phyloP scores from a whole-genome alignment of 1,140 invertebrate genomes.

The Cyphomyrmex costatus region DNA sequence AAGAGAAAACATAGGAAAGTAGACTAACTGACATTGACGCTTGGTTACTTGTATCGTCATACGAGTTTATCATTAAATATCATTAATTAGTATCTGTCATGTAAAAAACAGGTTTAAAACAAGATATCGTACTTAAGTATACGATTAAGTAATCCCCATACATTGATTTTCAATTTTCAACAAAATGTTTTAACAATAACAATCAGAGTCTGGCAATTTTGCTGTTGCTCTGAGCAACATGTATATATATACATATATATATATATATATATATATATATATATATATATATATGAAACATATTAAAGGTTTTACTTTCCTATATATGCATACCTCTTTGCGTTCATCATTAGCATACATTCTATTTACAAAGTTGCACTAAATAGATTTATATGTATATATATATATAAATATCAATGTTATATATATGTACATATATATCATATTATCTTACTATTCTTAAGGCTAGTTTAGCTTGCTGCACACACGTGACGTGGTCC shows the following conservation, averaged over 20 bases:
- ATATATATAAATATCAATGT: not conserved
- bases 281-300: constrained; percentile 68
- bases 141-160: constrained; percentile 20
- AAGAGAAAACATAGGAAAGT: constrained; percentile 16
- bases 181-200: constrained; percentile 63
- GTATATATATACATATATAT: constrained; percentile 56
- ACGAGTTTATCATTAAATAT: constrained; percentile 60
- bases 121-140: constrained; percentile 25
- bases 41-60: constrained; percentile 51
- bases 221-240: constrained; percentile 54
- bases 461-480: constrained; percentile 84
- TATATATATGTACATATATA: constrained; percentile 68
- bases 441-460: constrained; percentile 85
- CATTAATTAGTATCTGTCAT: constrained; percentile 58
- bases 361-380: constrained; percentile 77
- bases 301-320: constrained; percentile 56
- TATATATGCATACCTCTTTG: constrained; percentile 58
- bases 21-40: constrained; percentile 28
- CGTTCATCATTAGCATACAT: constrained; percentile 67
- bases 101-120: constrained; percentile 56
- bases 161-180: constrained; percentile 10
- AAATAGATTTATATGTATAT: constrained; percentile 73
- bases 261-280: no score
- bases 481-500: constrained; percentile 84
- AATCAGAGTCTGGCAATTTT: constrained; percentile 71